Evolutionary conservation across 2,888 invertebrate species (phyloP).

Genomic region (Epinotia nisella): DNA sequence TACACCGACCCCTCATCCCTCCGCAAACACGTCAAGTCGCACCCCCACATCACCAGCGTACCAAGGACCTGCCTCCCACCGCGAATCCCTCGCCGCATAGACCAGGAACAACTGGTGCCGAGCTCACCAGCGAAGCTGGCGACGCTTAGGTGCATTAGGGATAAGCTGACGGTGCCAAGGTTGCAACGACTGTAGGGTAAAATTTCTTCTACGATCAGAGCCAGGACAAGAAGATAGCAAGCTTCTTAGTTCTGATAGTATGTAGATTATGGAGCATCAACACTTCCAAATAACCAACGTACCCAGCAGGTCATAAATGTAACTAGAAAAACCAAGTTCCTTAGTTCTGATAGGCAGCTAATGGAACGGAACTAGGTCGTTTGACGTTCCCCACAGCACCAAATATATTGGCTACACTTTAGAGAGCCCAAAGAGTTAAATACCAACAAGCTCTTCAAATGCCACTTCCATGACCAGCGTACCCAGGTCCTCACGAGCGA

Average conservation of each 20-base stretch:
- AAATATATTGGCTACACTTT: too few relatives aligned
- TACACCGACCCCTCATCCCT: constrained; percentile 98
- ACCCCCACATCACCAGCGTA: constrained; percentile 79
- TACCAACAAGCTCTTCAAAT: constrained; percentile 95
- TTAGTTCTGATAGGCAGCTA: constrained; percentile 32
- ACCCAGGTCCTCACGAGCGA: constrained; percentile 65
- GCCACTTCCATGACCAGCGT: constrained; percentile 85
- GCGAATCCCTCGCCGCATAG: constrained; percentile 63
- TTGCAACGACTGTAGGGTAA: constrained; percentile 64
- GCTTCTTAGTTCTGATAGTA: too few relatives aligned
- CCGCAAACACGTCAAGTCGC: constrained; percentile 96
- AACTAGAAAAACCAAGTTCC: too few relatives aligned
- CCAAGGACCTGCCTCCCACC: constrained; percentile 73
- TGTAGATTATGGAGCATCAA: too few relatives aligned
- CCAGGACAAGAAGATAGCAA: too few relatives aligned
- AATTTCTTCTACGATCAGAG: too few relatives aligned
- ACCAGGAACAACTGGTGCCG: constrained; percentile 72
- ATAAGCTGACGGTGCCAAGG: constrained; percentile 74
- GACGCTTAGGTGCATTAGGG: constrained; percentile 74
- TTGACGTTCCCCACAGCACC: too few relatives aligned
- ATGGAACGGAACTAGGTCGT: too few relatives aligned
- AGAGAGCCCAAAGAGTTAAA: constrained; percentile 57
- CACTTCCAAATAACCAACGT: too few relatives aligned
- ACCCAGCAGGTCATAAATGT: background rate
- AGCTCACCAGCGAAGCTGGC: constrained; percentile 78